These are phyloP conservation scores for Sinocyclocheilus grahami DNA, from an alignment of 2,113 vertebrate species.

Conservation along the genomic window DNA sequence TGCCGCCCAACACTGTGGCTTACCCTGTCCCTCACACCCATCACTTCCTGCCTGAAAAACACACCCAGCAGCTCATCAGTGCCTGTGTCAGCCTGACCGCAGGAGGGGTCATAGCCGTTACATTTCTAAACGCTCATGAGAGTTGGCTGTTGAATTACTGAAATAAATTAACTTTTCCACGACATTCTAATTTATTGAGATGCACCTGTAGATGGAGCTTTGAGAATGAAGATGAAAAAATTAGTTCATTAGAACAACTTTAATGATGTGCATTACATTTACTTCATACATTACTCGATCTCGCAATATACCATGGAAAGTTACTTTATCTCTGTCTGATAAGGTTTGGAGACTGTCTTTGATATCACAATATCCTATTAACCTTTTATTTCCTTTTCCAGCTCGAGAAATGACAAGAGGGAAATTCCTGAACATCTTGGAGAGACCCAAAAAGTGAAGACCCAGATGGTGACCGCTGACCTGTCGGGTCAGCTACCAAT, in stretches of 20 bases:
- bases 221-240: background rate
- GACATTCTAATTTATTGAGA: too few relatives aligned
- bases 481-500: background rate
- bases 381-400: slow-evolving; percentile 71
- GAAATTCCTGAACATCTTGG: slow-evolving; percentile 97
- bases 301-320: background rate
- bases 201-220: background rate
- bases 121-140: background rate
- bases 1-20: slow-evolving; percentile 65
- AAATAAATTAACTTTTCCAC: too few relatives aligned
- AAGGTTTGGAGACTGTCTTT: background rate
- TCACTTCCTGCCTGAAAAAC: background rate
- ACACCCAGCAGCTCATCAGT: background rate
- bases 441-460: slow-evolving; percentile 92
- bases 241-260: background rate
- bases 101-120: background rate
- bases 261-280: background rate
- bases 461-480: background rate
- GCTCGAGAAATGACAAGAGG: slow-evolving; percentile 98
- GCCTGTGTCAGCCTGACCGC: background rate
- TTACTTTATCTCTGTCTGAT: background rate
- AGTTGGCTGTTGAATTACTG: background rate
- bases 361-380: background rate
- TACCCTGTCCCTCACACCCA: slow-evolving; percentile 71
- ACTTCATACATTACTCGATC: too few relatives aligned